Conservation (phyloP, 2,113 vertebrate species). For the Periophthalmus modestus region DNA sequence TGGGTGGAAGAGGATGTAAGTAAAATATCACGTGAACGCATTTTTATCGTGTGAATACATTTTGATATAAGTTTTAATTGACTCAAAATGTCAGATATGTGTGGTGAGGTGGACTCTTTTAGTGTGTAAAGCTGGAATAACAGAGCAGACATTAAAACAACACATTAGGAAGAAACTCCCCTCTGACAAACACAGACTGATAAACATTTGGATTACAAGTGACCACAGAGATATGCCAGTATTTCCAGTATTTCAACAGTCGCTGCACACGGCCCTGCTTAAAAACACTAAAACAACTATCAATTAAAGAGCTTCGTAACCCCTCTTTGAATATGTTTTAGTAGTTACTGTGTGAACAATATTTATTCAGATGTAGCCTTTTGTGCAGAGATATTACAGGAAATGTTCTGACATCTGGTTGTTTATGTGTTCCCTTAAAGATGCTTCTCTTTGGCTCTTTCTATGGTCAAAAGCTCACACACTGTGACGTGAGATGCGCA, state of each 20-base stretch:
- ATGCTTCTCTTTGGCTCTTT: neutral
- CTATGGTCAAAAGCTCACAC: neutral
- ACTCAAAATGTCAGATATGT: neutral
- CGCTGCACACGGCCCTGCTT: slow-evolving; percentile 13
- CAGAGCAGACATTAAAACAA: slow-evolving; percentile 38
- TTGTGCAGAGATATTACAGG: slow-evolving; percentile 21
- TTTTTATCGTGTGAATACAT: neutral
- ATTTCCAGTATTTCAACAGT: slow-evolving; percentile 28
- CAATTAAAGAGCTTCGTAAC: slow-evolving; percentile 8
- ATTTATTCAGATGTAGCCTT: slow-evolving; percentile 25
- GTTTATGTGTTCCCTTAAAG: neutral
- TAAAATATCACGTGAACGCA: slow-evolving; percentile 19
- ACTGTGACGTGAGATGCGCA: neutral
- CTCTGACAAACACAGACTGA: slow-evolving; percentile 51
- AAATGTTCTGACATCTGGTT: slow-evolving; percentile 7
- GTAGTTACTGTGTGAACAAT: slow-evolving; percentile 23
- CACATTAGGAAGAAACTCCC: slow-evolving; percentile 50
- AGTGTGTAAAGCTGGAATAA: slow-evolving; percentile 43
- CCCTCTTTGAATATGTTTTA: slow-evolving; percentile 12
- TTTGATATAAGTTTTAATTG: neutral
- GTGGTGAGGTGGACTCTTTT: neutral
- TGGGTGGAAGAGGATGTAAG: slow-evolving; percentile 38
- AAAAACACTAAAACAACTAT: slow-evolving; percentile 10
- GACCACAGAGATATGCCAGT: slow-evolving; percentile 25
- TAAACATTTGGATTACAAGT: slow-evolving; percentile 59